Evolutionary conservation across 2,113 vertebrate genomes (phyloP).

Genomic region (Lagopus muta): DNA sequence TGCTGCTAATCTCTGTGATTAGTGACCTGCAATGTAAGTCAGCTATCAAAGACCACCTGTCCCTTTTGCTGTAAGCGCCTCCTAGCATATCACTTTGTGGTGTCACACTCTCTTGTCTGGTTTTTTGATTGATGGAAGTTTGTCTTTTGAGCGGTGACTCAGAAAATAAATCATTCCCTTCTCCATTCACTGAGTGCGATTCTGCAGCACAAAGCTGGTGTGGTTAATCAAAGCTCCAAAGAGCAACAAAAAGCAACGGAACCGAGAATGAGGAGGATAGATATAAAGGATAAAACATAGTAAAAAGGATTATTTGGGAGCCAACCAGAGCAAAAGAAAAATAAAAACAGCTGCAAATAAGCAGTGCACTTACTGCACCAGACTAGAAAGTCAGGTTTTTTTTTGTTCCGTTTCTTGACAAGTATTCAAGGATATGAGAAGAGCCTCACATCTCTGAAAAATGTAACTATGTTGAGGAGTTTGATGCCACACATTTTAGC

Average conservation of each 20-base stretch:
- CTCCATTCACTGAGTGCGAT: constrained; percentile 53
- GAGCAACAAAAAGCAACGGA: constrained; percentile 53
- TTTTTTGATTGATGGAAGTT: constrained; percentile 71
- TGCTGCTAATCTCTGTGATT: constrained; percentile 70
- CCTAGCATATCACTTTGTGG: constrained; percentile 32
- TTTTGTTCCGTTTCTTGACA: background rate
- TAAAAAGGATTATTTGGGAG: constrained; percentile 58
- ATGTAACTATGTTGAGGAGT: background rate
- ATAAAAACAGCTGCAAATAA: constrained; percentile 45
- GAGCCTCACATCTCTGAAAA: background rate
- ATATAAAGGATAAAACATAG: constrained; percentile 51
- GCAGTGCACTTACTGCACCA: background rate
- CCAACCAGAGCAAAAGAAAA: constrained; percentile 17
- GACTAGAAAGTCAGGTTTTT: background rate
- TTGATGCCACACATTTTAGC: background rate
- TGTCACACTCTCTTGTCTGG: constrained; percentile 60
- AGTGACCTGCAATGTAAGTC: constrained; percentile 67
- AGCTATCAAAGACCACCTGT: constrained; percentile 70
- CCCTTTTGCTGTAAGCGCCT: constrained; percentile 44
- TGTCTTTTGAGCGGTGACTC: constrained; percentile 66
- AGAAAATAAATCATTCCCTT: constrained; percentile 68
- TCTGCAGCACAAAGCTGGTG: constrained; percentile 29
- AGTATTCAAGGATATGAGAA: background rate
- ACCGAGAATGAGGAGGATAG: background rate
- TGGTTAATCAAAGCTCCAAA: constrained; percentile 67